Percentiles rank a stretch among this genome's conserved stretches.
These are phyloP conservation scores for Phasianus colchicus DNA, from an alignment of 2,113 vertebrate species.

Conservation along the genomic window DNA sequence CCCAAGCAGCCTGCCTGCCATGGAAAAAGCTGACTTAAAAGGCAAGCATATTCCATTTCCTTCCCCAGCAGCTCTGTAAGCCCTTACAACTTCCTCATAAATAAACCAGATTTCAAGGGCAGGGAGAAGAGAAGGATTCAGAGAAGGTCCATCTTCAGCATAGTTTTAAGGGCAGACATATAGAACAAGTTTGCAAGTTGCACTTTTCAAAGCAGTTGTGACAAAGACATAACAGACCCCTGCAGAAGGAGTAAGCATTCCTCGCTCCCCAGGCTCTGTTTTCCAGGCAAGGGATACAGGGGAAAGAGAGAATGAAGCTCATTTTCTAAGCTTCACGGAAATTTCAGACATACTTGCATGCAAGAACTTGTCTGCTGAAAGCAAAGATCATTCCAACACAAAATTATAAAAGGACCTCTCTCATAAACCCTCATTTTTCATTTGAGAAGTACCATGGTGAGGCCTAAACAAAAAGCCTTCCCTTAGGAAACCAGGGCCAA, in stretches of 20 bases:
- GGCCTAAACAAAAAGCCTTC: neutral
- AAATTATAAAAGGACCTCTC: neutral
- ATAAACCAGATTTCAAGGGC: neutral
- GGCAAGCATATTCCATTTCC: constrained; percentile 43
- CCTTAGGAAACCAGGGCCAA: neutral
- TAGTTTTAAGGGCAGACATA: neutral
- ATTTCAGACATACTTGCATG: neutral
- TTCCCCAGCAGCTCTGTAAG: constrained; percentile 21
- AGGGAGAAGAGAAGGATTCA: neutral
- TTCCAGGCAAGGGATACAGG: fast-evolving
- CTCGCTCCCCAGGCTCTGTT: neutral
- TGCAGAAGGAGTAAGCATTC: neutral
- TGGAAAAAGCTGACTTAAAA: constrained; percentile 44
- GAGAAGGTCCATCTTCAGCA: neutral
- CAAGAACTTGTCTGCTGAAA: neutral
- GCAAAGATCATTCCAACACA: neutral
- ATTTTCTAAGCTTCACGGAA: neutral
- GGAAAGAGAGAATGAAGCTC: fast-evolving
- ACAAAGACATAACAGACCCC: neutral
- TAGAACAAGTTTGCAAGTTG: neutral
- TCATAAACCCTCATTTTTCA: neutral
- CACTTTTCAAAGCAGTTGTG: neutral
- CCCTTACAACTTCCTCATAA: neutral
- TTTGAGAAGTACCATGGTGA: neutral
- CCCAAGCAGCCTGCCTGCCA: neutral